Conservation (phyloP, 2,113 vertebrate genomes). For the Phalacrocorax carbo region DNA sequence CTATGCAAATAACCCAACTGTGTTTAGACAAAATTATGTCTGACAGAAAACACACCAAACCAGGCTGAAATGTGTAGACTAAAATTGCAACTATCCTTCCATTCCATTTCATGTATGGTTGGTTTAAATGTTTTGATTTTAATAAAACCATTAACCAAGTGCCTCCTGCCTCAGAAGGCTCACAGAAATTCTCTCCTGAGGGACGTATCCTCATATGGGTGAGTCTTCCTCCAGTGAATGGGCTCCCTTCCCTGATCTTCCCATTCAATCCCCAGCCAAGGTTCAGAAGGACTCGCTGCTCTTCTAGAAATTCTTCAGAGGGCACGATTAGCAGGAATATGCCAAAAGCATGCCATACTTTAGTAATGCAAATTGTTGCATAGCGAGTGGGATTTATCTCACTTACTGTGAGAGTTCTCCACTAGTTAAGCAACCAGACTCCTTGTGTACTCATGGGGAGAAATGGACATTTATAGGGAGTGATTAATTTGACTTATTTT, state of each 20-base stretch:
- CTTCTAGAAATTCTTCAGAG: neutral
- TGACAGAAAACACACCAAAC: neutral
- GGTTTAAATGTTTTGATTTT: neutral
- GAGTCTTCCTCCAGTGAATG: neutral
- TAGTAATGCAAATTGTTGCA: neutral
- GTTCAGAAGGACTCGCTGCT: neutral
- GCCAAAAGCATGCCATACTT: neutral
- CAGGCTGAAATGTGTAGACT: neutral
- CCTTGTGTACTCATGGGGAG: neutral
- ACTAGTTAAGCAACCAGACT: neutral
- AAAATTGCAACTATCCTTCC: neutral
- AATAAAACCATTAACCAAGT: neutral
- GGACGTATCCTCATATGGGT: fast-evolving
- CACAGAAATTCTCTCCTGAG: neutral
- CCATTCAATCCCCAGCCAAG: neutral
- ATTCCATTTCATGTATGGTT: neutral
- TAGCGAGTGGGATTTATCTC: neutral
- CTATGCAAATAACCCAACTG: neutral
- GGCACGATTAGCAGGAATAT: neutral
- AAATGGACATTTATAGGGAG: neutral
- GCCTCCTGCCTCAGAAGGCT: neutral
- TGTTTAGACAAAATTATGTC: neutral
- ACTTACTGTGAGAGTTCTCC: neutral
- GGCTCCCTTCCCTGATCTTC: neutral
- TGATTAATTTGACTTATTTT: neutral